These are phyloP conservation scores for Iguana delicatissima DNA, from an alignment of 2,797 vertebrate genomes.

Conservation along the genomic window DNA sequence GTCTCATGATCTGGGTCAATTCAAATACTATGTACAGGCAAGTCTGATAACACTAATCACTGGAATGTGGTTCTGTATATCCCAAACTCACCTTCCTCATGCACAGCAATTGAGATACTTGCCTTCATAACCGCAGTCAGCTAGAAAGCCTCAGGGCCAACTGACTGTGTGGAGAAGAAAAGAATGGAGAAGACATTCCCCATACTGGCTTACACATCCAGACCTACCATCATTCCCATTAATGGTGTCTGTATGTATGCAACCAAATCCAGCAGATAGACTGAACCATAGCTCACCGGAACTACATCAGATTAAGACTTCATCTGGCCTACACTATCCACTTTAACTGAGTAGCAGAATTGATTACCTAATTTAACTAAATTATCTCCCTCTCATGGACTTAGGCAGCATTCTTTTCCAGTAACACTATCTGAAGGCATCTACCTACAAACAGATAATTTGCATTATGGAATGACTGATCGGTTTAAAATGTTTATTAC, in stretches of 20 bases:
- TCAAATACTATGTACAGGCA: conserved; percentile 20
- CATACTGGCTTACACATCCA: background rate
- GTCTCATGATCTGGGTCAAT: conserved; percentile 51
- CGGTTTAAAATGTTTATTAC: no score
- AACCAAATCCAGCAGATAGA: background rate
- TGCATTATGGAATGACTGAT: no score
- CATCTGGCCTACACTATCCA: no score
- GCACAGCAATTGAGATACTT: background rate
- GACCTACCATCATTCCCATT: background rate
- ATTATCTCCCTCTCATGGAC: no score
- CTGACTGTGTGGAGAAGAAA: no score
- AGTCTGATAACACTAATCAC: conserved; percentile 48
- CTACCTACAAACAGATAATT: no score
- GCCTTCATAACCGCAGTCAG: background rate
- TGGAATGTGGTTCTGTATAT: background rate
- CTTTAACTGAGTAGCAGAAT: no score
- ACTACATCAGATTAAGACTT: no score
- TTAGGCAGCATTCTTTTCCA: no score
- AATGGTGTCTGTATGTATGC: background rate
- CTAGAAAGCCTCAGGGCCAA: background rate
- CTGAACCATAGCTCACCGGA: background rate
- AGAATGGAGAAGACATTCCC: background rate
- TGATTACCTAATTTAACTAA: no score
- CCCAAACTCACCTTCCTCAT: background rate
- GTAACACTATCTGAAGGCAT: no score